phyloP scores from a whole-genome alignment of 2,797 vertebrate genomes.

The Amblyopsis hoosieri region DNA sequence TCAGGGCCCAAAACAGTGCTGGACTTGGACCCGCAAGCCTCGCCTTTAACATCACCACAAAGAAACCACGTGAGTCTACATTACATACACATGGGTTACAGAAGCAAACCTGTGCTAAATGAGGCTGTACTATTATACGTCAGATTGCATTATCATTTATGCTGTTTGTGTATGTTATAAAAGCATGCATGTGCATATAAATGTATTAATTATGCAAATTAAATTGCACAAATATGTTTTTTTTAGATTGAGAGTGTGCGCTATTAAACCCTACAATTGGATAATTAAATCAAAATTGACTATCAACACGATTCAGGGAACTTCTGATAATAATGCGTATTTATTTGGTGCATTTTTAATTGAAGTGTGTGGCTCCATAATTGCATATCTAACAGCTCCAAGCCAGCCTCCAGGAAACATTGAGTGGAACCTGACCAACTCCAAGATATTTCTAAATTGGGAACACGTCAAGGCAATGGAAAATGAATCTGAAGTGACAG shows the following conservation, averaged over 20 bases:
- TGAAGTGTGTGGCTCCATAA: conserved; percentile 42
- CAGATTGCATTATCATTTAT: not conserved
- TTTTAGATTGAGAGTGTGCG: not conserved
- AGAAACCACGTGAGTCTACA: conserved; percentile 73
- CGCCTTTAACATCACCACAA: conserved; percentile 70
- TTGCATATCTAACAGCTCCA: conserved; percentile 78
- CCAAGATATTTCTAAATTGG: conserved; percentile 89
- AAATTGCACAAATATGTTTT: not conserved
- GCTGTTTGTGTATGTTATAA: not conserved
- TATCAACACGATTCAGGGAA: conserved; percentile 21
- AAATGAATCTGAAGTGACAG: conserved; percentile 89
- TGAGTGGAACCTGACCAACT: conserved; percentile 87
- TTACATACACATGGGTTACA: not conserved
- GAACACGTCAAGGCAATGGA: conserved; percentile 88
- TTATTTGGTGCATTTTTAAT: conserved; percentile 31
- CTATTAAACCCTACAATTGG: not conserved
- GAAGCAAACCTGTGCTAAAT: not conserved
- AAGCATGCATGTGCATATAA: conserved; percentile 12
- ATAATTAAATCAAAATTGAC: conserved; percentile 17
- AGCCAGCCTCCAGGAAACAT: conserved; percentile 86
- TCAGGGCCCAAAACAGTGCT: conserved; percentile 76
- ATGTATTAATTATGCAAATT: conserved; percentile 12
- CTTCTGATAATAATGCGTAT: conserved; percentile 4
- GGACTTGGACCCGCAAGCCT: conserved; percentile 69
- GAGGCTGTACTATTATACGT: too few species aligned